Evolutionary conservation across 2,888 invertebrate genomes (phyloP).

Genomic region (Seladonia tumulorum): DNA sequence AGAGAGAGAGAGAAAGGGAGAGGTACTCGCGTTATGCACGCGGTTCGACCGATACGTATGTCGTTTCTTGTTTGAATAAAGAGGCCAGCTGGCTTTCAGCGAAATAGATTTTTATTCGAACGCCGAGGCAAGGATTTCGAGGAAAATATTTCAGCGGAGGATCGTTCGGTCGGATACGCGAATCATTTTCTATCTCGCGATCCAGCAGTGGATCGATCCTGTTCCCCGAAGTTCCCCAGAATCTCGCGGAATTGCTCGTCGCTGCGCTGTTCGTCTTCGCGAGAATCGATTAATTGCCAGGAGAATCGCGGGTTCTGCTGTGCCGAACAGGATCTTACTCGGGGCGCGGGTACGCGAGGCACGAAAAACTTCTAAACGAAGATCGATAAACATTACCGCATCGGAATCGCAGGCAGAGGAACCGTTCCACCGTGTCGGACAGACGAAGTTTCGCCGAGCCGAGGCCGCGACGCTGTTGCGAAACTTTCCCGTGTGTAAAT

Average conservation of each 20-base stretch:
- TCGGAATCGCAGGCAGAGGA: conserved; percentile 24
- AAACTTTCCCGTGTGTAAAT: conserved; percentile 48
- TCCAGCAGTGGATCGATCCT: background rate
- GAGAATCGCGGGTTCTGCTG: background rate
- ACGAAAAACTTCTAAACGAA: conserved; percentile 39
- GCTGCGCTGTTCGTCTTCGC: background rate
- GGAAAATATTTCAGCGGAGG: background rate
- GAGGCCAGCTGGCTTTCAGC: conserved; percentile 1
- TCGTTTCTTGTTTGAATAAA: conserved; percentile 19
- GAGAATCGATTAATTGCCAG: background rate
- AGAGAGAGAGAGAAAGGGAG: background rate
- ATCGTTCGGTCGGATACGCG: background rate
- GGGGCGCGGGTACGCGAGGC: too few species aligned
- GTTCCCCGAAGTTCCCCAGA: background rate
- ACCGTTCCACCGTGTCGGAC: conserved; percentile 21
- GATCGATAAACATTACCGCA: conserved; percentile 52
- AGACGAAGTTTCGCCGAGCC: conserved; percentile 45
- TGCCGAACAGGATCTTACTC: background rate
- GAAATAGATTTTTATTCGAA: conserved; percentile 38
- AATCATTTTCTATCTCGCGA: background rate
- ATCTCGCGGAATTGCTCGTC: background rate
- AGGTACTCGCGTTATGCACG: conserved; percentile 37
- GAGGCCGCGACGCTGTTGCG: conserved; percentile 22
- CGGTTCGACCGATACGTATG: conserved; percentile 40
- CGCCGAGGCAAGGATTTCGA: background rate